phyloP scores from a whole-genome alignment of 2,888 invertebrate genomes.

The Diarsia rubi region DNA sequence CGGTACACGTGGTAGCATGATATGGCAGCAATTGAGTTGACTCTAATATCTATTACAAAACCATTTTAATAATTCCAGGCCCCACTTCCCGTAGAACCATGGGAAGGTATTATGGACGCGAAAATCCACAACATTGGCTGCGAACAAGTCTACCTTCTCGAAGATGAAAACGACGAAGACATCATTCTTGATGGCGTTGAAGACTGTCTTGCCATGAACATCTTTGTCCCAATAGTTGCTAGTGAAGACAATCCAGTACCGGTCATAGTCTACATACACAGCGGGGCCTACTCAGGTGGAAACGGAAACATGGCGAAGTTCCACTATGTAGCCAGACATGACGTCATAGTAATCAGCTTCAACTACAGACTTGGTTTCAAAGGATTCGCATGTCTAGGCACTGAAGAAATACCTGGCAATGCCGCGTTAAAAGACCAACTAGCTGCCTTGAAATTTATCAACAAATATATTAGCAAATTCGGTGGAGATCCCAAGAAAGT shows the following conservation, averaged over 20 bases:
- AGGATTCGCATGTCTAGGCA: slow-evolving; percentile 92
- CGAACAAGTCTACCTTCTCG: slow-evolving; percentile 80
- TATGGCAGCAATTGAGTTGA: fast-evolving
- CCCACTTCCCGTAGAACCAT: slow-evolving; percentile 81
- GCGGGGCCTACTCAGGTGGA: slow-evolving; percentile 85
- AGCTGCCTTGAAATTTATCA: slow-evolving; percentile 94
- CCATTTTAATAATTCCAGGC: slow-evolving; percentile 75
- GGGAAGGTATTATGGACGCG: slow-evolving; percentile 77
- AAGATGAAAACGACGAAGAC: slow-evolving; percentile 74
- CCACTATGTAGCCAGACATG: slow-evolving; percentile 92
- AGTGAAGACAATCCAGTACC: slow-evolving; percentile 80
- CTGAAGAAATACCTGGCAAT: slow-evolving; percentile 94
- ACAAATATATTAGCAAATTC: slow-evolving; percentile 94
- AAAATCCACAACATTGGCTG: slow-evolving; percentile 74
- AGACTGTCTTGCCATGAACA: slow-evolving; percentile 81
- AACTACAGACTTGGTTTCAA: slow-evolving; percentile 94
- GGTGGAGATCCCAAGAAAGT: slow-evolving; percentile 95
- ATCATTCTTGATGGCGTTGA: slow-evolving; percentile 78
- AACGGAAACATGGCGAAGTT: slow-evolving; percentile 85
- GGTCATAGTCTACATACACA: slow-evolving; percentile 85
- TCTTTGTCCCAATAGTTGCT: slow-evolving; percentile 80
- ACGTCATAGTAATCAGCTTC: slow-evolving; percentile 92
- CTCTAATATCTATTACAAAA: neutral
- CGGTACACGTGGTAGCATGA: neutral
- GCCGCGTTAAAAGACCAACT: slow-evolving; percentile 96